Evolutionary conservation across 2,113 vertebrate species (phyloP).

Genomic region (Rhea americana): DNA sequence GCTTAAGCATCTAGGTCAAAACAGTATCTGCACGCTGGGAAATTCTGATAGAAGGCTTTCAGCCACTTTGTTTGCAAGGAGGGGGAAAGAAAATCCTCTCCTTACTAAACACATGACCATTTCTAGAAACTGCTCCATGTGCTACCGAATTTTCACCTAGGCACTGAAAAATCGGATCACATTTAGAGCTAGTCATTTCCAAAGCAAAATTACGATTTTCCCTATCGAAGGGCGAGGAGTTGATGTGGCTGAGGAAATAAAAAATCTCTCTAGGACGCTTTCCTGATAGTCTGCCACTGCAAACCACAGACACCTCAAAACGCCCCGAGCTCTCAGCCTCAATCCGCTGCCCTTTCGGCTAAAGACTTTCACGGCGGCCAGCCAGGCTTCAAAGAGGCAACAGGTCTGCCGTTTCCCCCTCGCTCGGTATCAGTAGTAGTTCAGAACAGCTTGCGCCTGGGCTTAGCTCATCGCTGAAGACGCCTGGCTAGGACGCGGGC

Average conservation of each 20-base stretch:
- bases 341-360: neutral
- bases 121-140: neutral
- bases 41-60: neutral
- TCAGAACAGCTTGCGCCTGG: rapidly evolving
- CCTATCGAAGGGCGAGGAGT: neutral
- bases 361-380: neutral
- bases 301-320: neutral
- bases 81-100: neutral
- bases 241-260: neutral
- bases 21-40: conserved; percentile 9
- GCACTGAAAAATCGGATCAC: neutral
- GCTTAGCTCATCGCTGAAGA: no score
- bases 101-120: rapidly evolving
- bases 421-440: neutral
- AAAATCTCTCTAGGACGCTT: neutral
- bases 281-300: neutral
- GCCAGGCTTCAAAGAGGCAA: neutral
- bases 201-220: neutral
- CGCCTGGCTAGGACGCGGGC: no score
- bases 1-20: conserved; percentile 61
- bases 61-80: neutral
- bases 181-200: neutral
- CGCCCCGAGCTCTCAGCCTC: neutral
- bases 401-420: neutral
- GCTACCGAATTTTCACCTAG: neutral